Evolutionary conservation across 2,797 vertebrate species (phyloP).

Genomic region (Gephyroberyx darwinii): DNA sequence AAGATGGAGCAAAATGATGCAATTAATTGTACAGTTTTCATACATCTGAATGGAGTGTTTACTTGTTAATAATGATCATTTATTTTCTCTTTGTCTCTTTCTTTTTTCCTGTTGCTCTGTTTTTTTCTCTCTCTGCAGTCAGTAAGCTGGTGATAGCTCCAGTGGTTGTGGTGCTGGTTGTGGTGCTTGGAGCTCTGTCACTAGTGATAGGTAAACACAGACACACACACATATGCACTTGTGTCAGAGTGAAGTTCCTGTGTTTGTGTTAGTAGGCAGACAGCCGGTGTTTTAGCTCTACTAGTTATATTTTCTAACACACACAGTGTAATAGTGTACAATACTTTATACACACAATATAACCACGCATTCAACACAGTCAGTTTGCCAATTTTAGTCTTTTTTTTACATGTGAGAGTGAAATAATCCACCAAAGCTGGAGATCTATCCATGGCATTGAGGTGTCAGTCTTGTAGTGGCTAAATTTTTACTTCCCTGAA

Average conservation of each 20-base stretch:
- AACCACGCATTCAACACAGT: background rate
- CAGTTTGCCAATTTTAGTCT: background rate
- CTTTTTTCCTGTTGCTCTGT: constrained; percentile 16
- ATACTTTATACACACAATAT: too few relatives aligned
- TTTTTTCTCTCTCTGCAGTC: constrained; percentile 80
- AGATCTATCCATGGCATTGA: background rate
- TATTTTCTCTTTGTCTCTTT: background rate
- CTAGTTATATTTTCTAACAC: constrained; percentile 18
- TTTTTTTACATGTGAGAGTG: background rate
- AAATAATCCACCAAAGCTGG: constrained; percentile 2
- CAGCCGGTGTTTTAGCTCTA: background rate
- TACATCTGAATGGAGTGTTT: background rate
- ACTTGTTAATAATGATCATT: background rate
- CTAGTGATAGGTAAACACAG: constrained; percentile 91
- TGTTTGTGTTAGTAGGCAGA: background rate
- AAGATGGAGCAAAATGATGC: constrained; percentile 1
- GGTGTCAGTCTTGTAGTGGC: background rate
- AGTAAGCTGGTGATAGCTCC: constrained; percentile 94
- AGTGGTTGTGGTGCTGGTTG: constrained; percentile 90
- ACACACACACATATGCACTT: constrained; percentile 26
- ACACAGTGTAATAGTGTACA: background rate
- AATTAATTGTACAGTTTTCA: background rate
- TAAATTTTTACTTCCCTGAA: constrained; percentile 2
- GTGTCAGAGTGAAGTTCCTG: constrained; percentile 9
- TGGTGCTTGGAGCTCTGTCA: constrained; percentile 93